A percentile compares a stretch with the other conserved stretches of the same genome.
phyloP scores from a whole-genome alignment of 2,888 invertebrate species.

The Lissonota sp. region DNA sequence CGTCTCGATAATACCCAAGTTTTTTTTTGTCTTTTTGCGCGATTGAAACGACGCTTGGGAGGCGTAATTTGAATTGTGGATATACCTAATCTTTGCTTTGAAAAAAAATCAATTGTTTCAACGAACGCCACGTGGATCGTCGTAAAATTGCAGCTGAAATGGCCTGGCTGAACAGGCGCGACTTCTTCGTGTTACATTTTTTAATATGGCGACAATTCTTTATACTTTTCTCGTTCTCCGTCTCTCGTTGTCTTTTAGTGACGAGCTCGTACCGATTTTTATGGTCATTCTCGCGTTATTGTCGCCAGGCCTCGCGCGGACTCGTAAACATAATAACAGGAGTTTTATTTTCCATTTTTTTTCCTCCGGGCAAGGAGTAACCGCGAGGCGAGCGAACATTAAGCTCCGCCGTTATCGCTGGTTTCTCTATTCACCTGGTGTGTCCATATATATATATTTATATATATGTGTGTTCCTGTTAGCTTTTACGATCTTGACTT shows the following conservation, averaged over 20 bases:
- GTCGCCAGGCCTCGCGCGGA: constrained; percentile 69
- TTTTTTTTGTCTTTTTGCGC: not conserved
- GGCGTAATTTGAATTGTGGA: not conserved
- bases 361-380: constrained; percentile 54
- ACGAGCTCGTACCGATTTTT: constrained; percentile 62
- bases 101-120: not conserved
- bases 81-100: not conserved
- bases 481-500: constrained; percentile 75
- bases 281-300: constrained; percentile 71
- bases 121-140: constrained; percentile 9
- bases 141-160: not conserved
- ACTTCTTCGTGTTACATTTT: constrained; percentile 50
- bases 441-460: not conserved
- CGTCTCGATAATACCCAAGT: not conserved
- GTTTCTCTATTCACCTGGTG: not conserved
- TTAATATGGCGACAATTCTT: constrained; percentile 17
- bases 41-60: too few relatives aligned
- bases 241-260: not conserved
- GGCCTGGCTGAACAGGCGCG: constrained; percentile 7
- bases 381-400: not conserved
- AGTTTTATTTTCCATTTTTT: constrained; percentile 56
- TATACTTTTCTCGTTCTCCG: not conserved
- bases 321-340: constrained; percentile 78
- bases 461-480: constrained; percentile 66
- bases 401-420: not conserved